These are phyloP conservation scores for Cephus runcator DNA, from an alignment of 2,888 invertebrate genomes.

Conservation along the genomic window DNA sequence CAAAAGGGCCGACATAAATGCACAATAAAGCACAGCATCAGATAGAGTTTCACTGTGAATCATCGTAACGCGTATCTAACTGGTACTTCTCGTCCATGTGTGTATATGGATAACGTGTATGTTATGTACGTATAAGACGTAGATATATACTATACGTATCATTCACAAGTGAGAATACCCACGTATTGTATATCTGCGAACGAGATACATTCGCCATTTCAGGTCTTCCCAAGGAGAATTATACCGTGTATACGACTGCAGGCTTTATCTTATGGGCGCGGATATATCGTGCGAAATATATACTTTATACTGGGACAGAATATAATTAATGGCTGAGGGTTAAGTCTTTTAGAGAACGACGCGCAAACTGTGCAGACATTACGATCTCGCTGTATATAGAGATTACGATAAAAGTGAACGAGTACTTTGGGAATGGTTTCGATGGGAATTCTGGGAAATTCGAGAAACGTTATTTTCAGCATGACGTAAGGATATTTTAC, in stretches of 20 bases:
- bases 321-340: constrained; percentile 18
- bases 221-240: constrained; percentile 23
- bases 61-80: constrained; percentile 26
- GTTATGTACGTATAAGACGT: not conserved
- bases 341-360: not conserved
- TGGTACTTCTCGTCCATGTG: not conserved
- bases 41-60: constrained; percentile 29
- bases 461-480: not conserved
- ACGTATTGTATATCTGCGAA: not conserved
- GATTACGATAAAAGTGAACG: not conserved
- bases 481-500: not conserved
- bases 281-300: constrained; percentile 10
- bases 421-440: not conserved
- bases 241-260: constrained; percentile 22
- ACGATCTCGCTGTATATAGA: not conserved
- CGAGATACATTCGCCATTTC: constrained; percentile 23
- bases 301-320: constrained; percentile 15
- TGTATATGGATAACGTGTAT: not conserved
- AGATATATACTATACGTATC: not conserved
- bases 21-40: constrained; percentile 36
- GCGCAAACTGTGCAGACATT: not conserved
- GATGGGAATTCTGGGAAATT: not conserved
- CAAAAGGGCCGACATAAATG: constrained; percentile 28
- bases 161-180: not conserved
- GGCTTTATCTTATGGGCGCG: constrained; percentile 24